A percentile compares a stretch with the other conserved stretches of the same genome.
These are phyloP conservation scores for Augochlorella aurata DNA, from an alignment of 2,888 invertebrate species.

Conservation along the genomic window DNA sequence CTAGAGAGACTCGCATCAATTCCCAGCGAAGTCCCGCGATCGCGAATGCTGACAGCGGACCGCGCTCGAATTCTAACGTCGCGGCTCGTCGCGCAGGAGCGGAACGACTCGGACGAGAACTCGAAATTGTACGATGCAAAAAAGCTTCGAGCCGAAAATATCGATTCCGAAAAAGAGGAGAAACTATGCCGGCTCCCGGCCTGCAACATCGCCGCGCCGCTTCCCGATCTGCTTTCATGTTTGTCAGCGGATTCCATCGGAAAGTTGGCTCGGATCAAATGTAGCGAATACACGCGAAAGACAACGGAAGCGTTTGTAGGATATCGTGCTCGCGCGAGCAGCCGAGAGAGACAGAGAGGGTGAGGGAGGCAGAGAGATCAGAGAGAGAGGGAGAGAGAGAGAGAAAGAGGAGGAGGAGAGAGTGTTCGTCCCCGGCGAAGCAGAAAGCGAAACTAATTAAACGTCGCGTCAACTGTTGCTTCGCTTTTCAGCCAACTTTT, in stretches of 20 bases:
- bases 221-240: background rate
- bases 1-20: no score
- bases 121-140: background rate
- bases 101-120: background rate
- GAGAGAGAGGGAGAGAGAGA: background rate
- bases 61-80: background rate
- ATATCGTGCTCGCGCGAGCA: background rate
- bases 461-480: constrained; percentile 53
- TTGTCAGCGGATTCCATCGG: constrained; percentile 17
- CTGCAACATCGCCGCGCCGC: background rate
- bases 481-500: constrained; percentile 47
- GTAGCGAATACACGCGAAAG: constrained; percentile 4
- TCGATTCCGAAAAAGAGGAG: background rate
- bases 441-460: constrained; percentile 49
- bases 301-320: constrained; percentile 24
- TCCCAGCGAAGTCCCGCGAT: no score
- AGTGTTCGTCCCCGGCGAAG: background rate
- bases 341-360: background rate
- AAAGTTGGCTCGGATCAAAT: constrained; percentile 15
- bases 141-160: background rate
- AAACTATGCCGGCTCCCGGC: background rate
- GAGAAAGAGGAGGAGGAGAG: background rate
- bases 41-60: background rate
- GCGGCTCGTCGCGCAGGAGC: no score
- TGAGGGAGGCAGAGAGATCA: background rate